Evolutionary conservation across 2,888 invertebrate species (phyloP).

Genomic region (Trachelus tabidus): DNA sequence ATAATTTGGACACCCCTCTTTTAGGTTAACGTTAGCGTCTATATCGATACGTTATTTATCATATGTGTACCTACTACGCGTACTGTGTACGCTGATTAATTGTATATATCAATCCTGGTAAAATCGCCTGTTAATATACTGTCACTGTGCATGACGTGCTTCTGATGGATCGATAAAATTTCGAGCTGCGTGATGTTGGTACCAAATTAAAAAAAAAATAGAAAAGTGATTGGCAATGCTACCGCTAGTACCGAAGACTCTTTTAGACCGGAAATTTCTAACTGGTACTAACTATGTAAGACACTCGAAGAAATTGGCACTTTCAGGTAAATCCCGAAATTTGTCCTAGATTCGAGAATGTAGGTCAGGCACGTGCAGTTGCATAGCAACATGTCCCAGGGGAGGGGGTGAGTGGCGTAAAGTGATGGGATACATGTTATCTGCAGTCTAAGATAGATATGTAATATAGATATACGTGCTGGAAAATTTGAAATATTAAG

Average conservation of each 20-base stretch:
- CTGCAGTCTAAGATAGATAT: slow-evolving; percentile 27
- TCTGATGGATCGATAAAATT: background rate
- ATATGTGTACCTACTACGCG: background rate
- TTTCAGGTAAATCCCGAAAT: slow-evolving; percentile 42
- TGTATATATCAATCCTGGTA: background rate
- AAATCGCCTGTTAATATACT: background rate
- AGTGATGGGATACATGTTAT: slow-evolving; percentile 31
- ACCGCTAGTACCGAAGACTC: too few species aligned
- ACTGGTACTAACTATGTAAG: background rate
- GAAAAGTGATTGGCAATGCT: background rate
- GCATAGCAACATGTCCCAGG: slow-evolving; percentile 48
- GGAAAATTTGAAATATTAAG: background rate
- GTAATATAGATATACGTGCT: background rate
- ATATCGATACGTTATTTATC: background rate
- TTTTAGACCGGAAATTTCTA: background rate
- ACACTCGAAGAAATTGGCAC: background rate
- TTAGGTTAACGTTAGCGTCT: background rate
- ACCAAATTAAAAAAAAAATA: background rate
- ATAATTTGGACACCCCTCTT: background rate
- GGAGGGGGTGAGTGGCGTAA: background rate
- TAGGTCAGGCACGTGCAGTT: slow-evolving; percentile 59
- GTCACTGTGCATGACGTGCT: background rate
- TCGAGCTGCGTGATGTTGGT: background rate
- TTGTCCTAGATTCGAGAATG: slow-evolving; percentile 54
- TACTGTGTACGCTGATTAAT: background rate